Conservation (phyloP, 2,113 vertebrate species). For the Tauraco erythrolophus region DNA sequence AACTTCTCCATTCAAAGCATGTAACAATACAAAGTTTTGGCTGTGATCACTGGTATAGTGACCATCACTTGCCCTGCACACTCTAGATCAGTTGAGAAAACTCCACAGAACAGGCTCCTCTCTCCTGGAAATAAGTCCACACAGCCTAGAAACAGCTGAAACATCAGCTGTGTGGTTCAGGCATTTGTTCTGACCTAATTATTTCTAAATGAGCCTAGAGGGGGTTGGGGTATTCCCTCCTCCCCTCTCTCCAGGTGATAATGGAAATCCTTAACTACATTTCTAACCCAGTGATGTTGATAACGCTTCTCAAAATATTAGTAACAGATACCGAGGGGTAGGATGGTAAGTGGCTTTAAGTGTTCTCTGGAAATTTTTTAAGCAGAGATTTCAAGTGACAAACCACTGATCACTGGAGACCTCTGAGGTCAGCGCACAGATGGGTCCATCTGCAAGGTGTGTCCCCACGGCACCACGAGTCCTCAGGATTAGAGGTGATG, state of each 20-base stretch:
- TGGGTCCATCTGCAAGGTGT: not conserved
- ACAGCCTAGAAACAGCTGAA: not conserved
- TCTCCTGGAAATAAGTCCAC: not conserved
- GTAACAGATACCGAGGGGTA: not conserved
- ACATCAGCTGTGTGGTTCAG: not conserved
- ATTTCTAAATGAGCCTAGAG: not conserved
- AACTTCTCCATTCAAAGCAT: not conserved
- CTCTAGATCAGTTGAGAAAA: no score
- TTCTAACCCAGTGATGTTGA: not conserved
- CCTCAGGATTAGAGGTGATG: fast-evolving
- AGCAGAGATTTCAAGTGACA: not conserved
- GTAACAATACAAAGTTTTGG: not conserved
- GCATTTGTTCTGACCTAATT: conserved; percentile 51
- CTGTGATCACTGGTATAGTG: not conserved
- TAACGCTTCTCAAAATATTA: fast-evolving
- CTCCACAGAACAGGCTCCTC: not conserved
- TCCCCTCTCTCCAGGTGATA: not conserved
- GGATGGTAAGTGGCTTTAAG: not conserved
- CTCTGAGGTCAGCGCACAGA: not conserved
- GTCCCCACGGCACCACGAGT: fast-evolving
- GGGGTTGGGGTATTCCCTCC: not conserved
- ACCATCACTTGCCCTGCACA: fast-evolving
- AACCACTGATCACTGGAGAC: not conserved
- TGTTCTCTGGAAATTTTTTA: not conserved
- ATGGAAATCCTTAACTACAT: not conserved